Evolutionary conservation across 2,797 vertebrate genomes (phyloP), one percentile per base, ranked within the genome.

Genomic region (Ptychobarbus kaznakovi): DNA sequence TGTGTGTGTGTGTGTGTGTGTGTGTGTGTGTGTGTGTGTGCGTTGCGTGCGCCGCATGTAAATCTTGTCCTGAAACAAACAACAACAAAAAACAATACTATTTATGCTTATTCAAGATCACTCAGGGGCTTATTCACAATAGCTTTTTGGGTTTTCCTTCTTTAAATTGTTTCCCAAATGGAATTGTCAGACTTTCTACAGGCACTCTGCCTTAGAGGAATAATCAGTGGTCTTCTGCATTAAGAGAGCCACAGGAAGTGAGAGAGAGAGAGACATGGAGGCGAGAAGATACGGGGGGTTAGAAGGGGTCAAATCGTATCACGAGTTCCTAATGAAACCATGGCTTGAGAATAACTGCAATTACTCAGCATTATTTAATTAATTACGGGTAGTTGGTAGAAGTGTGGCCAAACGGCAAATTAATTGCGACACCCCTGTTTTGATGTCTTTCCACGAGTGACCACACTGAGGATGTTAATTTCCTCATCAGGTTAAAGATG

Each of bases 281-380:
- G 66, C 51, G 11, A 56, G 85, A n/a, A 78, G 44, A 49, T 82
- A 87, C 84, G 86, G 82, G 89, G 81, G 90, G 90, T 90, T 40
- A 89, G 81, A 87, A 53, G 87, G 91, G 93, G 94, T 94, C 94
- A 95, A 94, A 94, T 95, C 92, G 86, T 92, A 93, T 94, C 93
- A 95, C 92, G 93, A 94, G 93, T 93, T 92, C 93, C 91, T 93
- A 95, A 94, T 94, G 89, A 93, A 94, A 94, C 87, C 91, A 91
- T 93, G 91, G 90, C 91, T 91, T 83, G 51, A 56, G 91, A 87
- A 90, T 94, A 93, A 94, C 94, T 92, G 91, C 92, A 95, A 95
- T 95, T 94, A 94, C 88, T 91, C 92, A 90, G 92, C 92, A 95
- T 94, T 93, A 94, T 92, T 93, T 94, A 94, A 94, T 95, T 93